These are phyloP conservation scores for Agonopterix alstromeriana DNA, from an alignment of 2,888 invertebrate species.

Conservation along the genomic window DNA sequence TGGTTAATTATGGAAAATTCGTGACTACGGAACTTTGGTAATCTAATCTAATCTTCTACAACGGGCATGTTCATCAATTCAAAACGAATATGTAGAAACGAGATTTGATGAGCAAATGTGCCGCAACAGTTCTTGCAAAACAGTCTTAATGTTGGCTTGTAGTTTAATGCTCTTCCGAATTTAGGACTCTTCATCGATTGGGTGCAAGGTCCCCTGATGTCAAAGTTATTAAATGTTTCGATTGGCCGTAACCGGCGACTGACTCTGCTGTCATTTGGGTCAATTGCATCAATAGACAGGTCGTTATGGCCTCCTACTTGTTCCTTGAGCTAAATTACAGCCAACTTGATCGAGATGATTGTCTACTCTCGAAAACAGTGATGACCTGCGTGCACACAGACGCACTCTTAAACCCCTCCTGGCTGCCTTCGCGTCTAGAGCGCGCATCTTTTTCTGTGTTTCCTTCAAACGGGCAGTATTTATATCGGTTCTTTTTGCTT, in stretches of 20 bases:
- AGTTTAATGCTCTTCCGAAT: neutral
- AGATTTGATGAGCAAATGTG: neutral
- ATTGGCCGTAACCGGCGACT: constrained; percentile 32
- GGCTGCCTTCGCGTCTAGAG: too few species aligned
- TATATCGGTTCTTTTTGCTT: too few species aligned
- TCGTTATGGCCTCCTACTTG: constrained; percentile 31
- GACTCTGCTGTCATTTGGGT: constrained; percentile 43
- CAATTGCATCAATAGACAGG: constrained; percentile 45
- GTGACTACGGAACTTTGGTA: constrained; percentile 19
- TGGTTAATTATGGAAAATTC: constrained; percentile 38
- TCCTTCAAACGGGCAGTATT: too few species aligned
- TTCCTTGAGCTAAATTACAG: too few species aligned
- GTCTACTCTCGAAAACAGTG: too few species aligned
- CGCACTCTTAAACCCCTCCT: too few species aligned
- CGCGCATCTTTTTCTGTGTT: too few species aligned
- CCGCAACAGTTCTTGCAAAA: neutral
- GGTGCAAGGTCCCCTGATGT: too few species aligned
- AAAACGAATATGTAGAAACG: neutral
- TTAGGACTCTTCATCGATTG: neutral
- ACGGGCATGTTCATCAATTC: too few species aligned
- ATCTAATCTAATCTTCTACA: too few species aligned
- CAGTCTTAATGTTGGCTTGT: neutral
- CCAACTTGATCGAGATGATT: too few species aligned
- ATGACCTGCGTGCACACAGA: too few species aligned
- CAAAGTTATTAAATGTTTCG: constrained; percentile 26